Conservation (phyloP, 2,797 vertebrate species). For the Phataginus tetradactyla region DNA sequence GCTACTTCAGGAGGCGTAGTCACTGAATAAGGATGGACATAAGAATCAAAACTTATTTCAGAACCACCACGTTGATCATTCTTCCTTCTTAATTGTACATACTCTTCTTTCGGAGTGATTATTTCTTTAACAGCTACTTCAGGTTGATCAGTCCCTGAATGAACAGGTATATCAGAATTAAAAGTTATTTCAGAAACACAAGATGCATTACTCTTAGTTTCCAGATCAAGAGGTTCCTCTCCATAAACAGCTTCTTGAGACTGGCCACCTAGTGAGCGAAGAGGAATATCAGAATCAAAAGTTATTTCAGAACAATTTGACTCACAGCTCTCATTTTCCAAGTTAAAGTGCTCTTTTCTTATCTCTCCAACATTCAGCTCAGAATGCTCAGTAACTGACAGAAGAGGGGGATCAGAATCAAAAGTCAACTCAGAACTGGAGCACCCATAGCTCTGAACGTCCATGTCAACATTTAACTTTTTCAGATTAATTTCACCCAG, state of each 20-base stretch:
- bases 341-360: conserved; percentile 87
- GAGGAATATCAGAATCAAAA: conserved; percentile 91
- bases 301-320: conserved; percentile 88
- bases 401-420: conserved; percentile 91
- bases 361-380: conserved; percentile 82
- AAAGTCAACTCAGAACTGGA: conserved; percentile 88
- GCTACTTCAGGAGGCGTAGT: conserved; percentile 40
- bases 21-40: conserved; percentile 86
- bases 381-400: conserved; percentile 77
- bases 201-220: conserved; percentile 89
- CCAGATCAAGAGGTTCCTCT: conserved; percentile 89
- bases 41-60: conserved; percentile 90
- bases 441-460: conserved; percentile 73
- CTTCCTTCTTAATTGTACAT: conserved; percentile 89
- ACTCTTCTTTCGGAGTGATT: conserved; percentile 88
- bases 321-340: conserved; percentile 90
- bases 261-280: conserved; percentile 82
- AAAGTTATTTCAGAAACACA: conserved; percentile 89
- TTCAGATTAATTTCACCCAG: conserved; percentile 63
- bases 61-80: conserved; percentile 88
- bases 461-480: conserved; percentile 84
- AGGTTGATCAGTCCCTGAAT: conserved; percentile 77
- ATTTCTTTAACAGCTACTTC: conserved; percentile 82
- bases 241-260: conserved; percentile 83
- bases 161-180: conserved; percentile 91